Conservation (phyloP, 2,888 invertebrate species). For the Melanchra persicariae region DNA sequence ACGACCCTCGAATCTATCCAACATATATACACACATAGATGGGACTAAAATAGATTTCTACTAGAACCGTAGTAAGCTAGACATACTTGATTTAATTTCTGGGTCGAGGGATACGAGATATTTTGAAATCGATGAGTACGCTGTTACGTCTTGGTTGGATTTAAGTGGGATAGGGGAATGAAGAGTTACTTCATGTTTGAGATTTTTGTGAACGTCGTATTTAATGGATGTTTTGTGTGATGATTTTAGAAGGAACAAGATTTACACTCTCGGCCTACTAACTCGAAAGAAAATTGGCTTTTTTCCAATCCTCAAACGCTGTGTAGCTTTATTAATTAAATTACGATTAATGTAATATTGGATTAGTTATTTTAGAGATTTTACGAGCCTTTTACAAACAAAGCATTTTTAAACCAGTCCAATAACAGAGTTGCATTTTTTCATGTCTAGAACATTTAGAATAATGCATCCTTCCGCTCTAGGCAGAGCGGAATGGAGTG, state of each 20-base stretch:
- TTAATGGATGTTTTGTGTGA: neutral
- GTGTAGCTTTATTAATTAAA: too few relatives aligned
- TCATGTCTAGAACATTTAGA: too few relatives aligned
- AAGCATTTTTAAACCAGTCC: too few relatives aligned
- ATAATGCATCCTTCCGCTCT: too few relatives aligned
- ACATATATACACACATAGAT: neutral
- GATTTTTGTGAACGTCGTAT: neutral
- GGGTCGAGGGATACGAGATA: conserved; percentile 45
- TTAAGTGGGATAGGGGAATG: neutral
- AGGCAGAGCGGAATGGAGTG: too few relatives aligned
- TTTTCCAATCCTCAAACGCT: too few relatives aligned
- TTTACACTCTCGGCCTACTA: too few relatives aligned
- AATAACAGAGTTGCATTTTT: too few relatives aligned
- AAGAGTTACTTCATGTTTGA: neutral
- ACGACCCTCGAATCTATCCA: neutral
- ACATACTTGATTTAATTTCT: conserved; percentile 57
- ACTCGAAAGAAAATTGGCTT: too few relatives aligned
- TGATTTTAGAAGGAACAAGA: neutral
- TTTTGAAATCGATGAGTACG: conserved; percentile 42
- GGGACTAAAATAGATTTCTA: conserved; percentile 44
- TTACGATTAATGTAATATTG: too few relatives aligned
- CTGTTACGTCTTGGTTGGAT: neutral
- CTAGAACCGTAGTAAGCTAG: conserved; percentile 28
- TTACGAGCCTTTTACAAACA: too few relatives aligned
- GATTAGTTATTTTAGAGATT: too few relatives aligned